These are phyloP conservation scores for Mormyrus hasselquistii DNA, from an alignment of 2,797 vertebrate genomes.

Conservation along the genomic window DNA sequence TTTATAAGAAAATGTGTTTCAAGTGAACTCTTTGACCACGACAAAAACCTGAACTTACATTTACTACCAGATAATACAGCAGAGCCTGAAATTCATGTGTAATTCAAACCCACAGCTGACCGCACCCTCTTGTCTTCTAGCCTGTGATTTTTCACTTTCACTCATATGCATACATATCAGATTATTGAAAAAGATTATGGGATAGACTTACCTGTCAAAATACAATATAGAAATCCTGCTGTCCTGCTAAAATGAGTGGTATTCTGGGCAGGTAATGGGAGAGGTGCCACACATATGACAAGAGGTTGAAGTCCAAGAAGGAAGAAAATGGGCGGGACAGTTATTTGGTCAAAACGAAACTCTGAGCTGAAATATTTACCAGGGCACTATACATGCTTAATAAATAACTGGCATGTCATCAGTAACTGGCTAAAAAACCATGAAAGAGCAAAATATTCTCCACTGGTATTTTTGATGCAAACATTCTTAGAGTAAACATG, in stretches of 20 bases:
- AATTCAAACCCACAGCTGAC: not conserved
- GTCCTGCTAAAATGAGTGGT: constrained; percentile 18
- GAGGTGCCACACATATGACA: constrained; percentile 45
- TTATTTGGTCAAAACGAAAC: not conserved
- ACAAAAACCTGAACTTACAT: not conserved
- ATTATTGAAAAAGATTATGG: not conserved
- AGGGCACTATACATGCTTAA: not conserved
- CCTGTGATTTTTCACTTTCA: not conserved
- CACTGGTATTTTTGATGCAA: not conserved
- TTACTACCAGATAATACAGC: not conserved
- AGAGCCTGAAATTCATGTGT: not conserved
- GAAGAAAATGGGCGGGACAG: constrained; percentile 26
- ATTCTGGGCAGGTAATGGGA: constrained; percentile 35
- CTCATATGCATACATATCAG: not conserved
- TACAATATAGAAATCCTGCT: constrained; percentile 12
- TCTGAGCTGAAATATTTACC: constrained; percentile 18
- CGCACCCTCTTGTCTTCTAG: not conserved
- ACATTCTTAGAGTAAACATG: not conserved
- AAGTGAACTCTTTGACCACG: not conserved
- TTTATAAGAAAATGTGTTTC: not conserved
- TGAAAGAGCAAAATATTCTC: not conserved
- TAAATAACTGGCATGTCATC: not conserved
- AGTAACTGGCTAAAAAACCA: constrained; percentile 12
- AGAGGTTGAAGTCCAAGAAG: constrained; percentile 58
- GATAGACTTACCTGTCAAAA: constrained; percentile 44